Conservation (phyloP, 2,797 vertebrate genomes). For the Poecilia picta region DNA sequence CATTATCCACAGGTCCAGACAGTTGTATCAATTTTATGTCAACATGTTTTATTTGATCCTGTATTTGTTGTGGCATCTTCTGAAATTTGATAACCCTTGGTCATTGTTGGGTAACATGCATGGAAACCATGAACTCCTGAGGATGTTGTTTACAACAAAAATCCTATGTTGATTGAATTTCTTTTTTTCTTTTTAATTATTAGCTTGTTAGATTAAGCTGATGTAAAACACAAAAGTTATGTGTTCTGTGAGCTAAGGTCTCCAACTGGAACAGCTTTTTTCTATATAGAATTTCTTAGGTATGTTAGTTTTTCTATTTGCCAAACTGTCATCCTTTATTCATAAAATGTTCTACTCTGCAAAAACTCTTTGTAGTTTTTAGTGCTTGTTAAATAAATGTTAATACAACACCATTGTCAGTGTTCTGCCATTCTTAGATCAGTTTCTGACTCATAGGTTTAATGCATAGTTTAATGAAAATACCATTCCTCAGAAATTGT, state of each 20-base stretch:
- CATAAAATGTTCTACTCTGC: background rate
- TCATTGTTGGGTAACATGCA: background rate
- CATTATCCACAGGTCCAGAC: background rate
- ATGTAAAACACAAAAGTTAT: background rate
- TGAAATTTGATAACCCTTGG: background rate
- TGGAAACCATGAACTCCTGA: background rate
- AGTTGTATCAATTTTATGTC: background rate
- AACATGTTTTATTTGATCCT: background rate
- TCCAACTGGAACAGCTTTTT: background rate
- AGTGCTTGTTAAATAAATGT: conserved; percentile 1
- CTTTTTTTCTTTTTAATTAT: background rate
- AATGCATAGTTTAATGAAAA: conserved; percentile 21
- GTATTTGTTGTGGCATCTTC: background rate
- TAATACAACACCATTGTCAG: background rate
- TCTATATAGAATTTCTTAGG: background rate
- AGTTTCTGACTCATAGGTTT: conserved; percentile 12
- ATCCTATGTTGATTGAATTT: too few relatives aligned
- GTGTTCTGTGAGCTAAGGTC: background rate
- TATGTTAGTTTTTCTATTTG: background rate
- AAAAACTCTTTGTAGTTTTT: conserved; percentile 1
- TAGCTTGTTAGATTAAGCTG: background rate
- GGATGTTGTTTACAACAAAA: background rate
- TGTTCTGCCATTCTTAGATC: conserved; percentile 7
- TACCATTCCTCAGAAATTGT: conserved; percentile 10
- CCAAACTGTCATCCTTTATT: background rate